Base-by-base conservation (phyloP, 2,797 vertebrate genomes). In the Sphenopsis melanotis region DNA sequence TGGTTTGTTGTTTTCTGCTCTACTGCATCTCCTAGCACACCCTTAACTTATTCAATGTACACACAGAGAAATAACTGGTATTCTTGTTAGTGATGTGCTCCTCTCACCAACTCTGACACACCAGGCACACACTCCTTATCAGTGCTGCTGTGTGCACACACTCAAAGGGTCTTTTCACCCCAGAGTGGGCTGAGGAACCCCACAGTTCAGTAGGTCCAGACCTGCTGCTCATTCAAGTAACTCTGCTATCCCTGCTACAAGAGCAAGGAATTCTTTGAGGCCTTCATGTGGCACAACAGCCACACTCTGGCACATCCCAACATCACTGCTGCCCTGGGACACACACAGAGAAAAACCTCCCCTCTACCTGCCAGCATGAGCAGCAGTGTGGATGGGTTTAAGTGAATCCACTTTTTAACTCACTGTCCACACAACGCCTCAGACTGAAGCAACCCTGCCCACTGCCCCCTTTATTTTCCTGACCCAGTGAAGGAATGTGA, bases 361-460 rank as follows among this genome's bases (percentile, higher is more conserved):
- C 50, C 50, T 14, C 26, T 30, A 7, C 16, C 60, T 24, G 36
- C 11, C n/a, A 22, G 21, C 0, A 0, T 15, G 32, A 71, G n/a
- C 53, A 57, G 75, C 50, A 68, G 52, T 2, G 2, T 3, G 10
- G 37, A 56, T 2, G 15, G 32, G 55, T 56, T 72, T 46, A 18
- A 57, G 26, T 66, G 37, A 90, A 37, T 1, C 9, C 42, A 21
- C 4, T 53, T 57, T 60, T 32, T 14, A 85, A 39, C 27, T 46
- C 27, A 3, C 46, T 34, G 39, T 32, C 57, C 1, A 17, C 11
- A 32, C 1, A 4, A 36, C 6, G 15, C 37, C 57, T 39, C 52
- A 57, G 49, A 69, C 27, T 49, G 34, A 49, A 52, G 24, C 23
- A 60, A 30, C 42, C 32, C 39, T 30, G 22, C 4, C 50, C 30